Percentiles rank a stretch among this genome's conserved stretches.
These are phyloP conservation scores for Urocitellus parryii DNA, from an alignment of 2,113 vertebrate species.

Conservation along the genomic window DNA sequence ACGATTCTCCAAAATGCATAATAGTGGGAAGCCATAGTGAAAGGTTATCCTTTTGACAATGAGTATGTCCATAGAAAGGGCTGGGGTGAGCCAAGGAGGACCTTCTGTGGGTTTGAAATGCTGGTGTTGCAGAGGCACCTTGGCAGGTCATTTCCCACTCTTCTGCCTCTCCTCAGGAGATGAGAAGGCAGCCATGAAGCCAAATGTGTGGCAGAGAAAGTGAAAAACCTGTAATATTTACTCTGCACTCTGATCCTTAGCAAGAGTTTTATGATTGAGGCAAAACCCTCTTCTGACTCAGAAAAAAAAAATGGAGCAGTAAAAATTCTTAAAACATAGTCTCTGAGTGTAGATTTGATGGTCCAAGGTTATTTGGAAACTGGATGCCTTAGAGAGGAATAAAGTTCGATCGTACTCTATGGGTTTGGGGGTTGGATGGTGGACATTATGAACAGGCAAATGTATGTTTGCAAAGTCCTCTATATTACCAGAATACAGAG, in stretches of 20 bases:
- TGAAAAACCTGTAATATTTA: neutral
- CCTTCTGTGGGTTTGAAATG: neutral
- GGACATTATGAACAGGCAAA: neutral
- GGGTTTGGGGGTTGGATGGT: neutral
- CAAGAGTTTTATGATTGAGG: neutral
- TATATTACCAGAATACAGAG: neutral
- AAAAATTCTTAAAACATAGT: neutral
- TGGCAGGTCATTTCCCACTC: neutral
- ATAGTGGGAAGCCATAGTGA: neutral
- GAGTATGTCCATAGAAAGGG: neutral
- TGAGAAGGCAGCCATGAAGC: neutral
- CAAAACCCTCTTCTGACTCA: neutral
- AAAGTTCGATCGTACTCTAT: neutral
- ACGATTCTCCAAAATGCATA: slow-evolving; percentile 41
- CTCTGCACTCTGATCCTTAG: neutral
- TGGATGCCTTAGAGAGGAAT: neutral
- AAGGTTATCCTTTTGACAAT: neutral
- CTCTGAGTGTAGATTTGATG: neutral
- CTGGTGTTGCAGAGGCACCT: neutral
- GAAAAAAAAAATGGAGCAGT: neutral
- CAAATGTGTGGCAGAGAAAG: neutral
- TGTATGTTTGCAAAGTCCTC: neutral
- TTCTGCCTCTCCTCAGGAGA: neutral
- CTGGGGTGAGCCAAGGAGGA: neutral
- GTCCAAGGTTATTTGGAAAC: neutral